Evolutionary conservation across 2,113 vertebrate species (phyloP).

Genomic region (Ovis canadensis): DNA sequence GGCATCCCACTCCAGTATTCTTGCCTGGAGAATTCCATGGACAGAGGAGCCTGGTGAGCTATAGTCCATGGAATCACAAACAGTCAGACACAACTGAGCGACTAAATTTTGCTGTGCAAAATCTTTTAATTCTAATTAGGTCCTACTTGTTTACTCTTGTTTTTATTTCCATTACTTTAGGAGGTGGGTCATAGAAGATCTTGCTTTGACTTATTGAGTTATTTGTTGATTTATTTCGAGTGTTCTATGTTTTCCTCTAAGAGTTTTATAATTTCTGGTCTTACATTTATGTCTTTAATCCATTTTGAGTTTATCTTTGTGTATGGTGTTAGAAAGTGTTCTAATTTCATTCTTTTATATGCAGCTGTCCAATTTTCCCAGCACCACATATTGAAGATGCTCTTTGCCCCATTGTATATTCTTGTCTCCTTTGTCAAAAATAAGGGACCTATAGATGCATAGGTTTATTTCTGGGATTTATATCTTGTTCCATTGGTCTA

Average conservation of each 20-base stretch:
- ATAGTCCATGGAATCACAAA: background rate
- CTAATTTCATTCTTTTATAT: background rate
- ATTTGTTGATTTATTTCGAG: background rate
- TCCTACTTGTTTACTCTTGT: background rate
- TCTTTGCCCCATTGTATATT: background rate
- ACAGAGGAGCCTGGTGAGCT: background rate
- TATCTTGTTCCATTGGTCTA: background rate
- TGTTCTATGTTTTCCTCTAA: background rate
- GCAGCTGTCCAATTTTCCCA: background rate
- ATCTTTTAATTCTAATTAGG: background rate
- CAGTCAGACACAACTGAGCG: background rate
- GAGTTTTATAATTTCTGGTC: background rate
- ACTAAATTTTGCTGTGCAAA: background rate
- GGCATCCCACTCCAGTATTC: background rate
- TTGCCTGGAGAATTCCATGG: background rate
- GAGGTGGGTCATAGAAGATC: background rate
- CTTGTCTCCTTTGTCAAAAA: background rate
- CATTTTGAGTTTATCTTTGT: background rate
- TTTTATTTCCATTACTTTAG: background rate
- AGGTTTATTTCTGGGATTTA: background rate
- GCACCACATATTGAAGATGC: background rate
- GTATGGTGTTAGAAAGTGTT: background rate
- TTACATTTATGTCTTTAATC: background rate
- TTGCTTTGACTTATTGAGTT: background rate
- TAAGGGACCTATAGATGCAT: background rate